A percentile compares a stretch with the other conserved stretches of the same genome.
These are phyloP conservation scores for Clarias gariepinus DNA, from an alignment of 2,113 vertebrate species.

Conservation along the genomic window DNA sequence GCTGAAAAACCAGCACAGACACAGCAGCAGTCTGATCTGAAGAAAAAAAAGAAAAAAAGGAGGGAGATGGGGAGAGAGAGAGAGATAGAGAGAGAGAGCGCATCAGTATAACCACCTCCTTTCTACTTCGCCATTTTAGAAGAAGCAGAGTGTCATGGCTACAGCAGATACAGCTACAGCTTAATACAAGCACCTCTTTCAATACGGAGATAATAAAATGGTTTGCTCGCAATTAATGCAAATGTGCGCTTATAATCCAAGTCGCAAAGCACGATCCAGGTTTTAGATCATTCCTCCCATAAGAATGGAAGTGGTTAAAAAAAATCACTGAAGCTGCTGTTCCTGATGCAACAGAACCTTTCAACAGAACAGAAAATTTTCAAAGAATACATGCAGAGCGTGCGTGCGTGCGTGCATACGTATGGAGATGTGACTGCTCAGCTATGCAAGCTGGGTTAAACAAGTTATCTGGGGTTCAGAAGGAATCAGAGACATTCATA, in stretches of 20 bases:
- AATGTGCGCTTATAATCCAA: not conserved
- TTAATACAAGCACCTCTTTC: not conserved
- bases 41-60: not conserved
- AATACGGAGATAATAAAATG: not conserved
- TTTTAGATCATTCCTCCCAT: not conserved
- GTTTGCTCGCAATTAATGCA: not conserved
- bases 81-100: not conserved
- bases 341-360: conserved; percentile 35
- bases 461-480: conserved; percentile 33
- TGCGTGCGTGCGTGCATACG: not conserved
- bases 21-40: not conserved
- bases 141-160: conserved; percentile 9
- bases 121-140: conserved; percentile 21
- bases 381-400: not conserved
- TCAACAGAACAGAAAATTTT: too few relatives aligned
- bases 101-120: conserved; percentile 7
- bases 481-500: conserved; percentile 28
- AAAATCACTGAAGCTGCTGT: not conserved
- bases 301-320: not conserved
- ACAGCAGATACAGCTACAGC: too few relatives aligned
- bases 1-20: not conserved
- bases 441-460: not conserved
- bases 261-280: not conserved
- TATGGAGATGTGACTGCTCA: not conserved
- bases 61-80: not conserved